phyloP scores from a whole-genome alignment of 2,888 invertebrate genomes.

The Steinernema hermaphroditum region DNA sequence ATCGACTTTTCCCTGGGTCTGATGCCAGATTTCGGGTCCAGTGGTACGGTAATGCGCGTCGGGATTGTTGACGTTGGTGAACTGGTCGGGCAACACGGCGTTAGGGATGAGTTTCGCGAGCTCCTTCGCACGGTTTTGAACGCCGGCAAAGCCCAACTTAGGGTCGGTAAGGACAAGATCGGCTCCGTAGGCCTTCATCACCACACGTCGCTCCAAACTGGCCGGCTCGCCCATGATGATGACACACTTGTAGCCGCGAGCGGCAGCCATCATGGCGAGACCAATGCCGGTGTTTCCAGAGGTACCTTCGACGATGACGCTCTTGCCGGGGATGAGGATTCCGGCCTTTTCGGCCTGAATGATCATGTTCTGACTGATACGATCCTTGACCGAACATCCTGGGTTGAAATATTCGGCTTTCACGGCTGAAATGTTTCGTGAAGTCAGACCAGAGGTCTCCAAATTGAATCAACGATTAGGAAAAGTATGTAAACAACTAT shows the following conservation, averaged over 20 bases:
- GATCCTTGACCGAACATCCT: constrained; percentile 59
- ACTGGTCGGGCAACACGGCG: constrained; percentile 49
- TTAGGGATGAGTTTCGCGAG: constrained; percentile 52
- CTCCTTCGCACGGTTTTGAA: constrained; percentile 47
- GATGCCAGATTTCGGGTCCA: constrained; percentile 65
- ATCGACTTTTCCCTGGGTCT: constrained; percentile 62
- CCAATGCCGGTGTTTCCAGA: constrained; percentile 53
- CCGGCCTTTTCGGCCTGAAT: constrained; percentile 34
- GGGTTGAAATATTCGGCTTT: constrained; percentile 57
- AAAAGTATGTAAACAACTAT: too few relatives aligned
- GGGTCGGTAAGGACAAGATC: constrained; percentile 55
- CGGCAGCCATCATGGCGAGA: constrained; percentile 40
- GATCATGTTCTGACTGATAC: constrained; percentile 58
- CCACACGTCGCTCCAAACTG: not conserved
- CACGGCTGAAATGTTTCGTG: constrained; percentile 45
- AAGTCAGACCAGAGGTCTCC: too few relatives aligned
- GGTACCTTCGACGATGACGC: constrained; percentile 52
- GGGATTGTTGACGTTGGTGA: constrained; percentile 58
- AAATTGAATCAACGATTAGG: too few relatives aligned
- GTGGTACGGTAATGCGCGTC: constrained; percentile 62
- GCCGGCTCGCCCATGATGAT: not conserved
- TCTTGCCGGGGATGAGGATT: constrained; percentile 46
- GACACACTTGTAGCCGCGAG: constrained; percentile 2
- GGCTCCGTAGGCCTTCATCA: constrained; percentile 41
- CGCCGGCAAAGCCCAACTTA: constrained; percentile 51